Conservation (phyloP, 2,113 vertebrate species). For the Strigops habroptila region DNA sequence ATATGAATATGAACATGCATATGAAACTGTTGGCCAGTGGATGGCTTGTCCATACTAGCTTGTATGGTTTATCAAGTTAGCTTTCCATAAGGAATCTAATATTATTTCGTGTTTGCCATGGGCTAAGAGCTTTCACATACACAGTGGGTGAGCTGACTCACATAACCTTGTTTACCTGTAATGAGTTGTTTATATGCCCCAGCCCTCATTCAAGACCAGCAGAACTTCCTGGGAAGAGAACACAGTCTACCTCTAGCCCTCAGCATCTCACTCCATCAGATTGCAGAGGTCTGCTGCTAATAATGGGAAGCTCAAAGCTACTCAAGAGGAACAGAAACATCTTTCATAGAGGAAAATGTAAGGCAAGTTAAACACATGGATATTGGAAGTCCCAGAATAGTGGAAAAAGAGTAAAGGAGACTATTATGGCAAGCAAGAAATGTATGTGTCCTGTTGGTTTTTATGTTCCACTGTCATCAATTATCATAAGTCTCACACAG, state of each 20-base stretch:
- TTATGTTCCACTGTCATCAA: neutral
- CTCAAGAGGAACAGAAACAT: neutral
- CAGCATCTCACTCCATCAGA: neutral
- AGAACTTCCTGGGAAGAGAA: neutral
- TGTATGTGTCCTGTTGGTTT: fast-evolving
- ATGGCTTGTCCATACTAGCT: neutral
- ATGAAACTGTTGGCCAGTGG: neutral
- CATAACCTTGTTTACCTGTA: neutral
- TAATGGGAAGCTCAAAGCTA: neutral
- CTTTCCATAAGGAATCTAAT: neutral
- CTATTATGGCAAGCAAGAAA: neutral
- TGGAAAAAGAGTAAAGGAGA: neutral
- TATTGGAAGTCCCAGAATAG: neutral
- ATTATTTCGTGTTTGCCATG: neutral
- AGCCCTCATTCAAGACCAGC: neutral
- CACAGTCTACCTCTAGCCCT: neutral
- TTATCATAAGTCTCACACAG: neutral
- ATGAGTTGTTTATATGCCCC: neutral
- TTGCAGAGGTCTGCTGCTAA: neutral
- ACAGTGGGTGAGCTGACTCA: neutral
- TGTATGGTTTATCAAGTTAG: neutral
- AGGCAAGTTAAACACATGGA: neutral
- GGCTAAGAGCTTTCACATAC: neutral
- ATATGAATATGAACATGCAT: no score
- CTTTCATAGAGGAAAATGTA: neutral